Evolutionary conservation across 2,797 vertebrate genomes (phyloP).

Genomic region (Catamblyrhynchus diadema): DNA sequence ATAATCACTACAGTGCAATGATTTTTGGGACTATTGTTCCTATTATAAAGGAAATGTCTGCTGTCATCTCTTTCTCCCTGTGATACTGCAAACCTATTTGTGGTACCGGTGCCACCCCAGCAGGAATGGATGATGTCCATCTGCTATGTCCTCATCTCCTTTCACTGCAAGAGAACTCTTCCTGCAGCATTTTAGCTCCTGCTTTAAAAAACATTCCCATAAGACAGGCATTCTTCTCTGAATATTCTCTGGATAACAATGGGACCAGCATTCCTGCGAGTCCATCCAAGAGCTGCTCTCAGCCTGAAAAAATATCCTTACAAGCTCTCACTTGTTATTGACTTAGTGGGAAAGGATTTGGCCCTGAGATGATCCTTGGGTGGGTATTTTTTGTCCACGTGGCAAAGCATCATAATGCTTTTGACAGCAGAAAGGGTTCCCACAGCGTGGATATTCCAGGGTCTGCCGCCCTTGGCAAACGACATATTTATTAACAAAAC

Average conservation of each 20-base stretch:
- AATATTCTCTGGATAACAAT: not conserved
- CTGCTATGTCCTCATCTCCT: not conserved
- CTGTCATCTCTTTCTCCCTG: not conserved
- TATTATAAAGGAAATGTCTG: not conserved
- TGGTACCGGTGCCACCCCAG: not conserved
- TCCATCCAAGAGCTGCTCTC: not conserved
- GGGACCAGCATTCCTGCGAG: not conserved
- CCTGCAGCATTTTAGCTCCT: not conserved
- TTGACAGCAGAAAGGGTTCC: not conserved
- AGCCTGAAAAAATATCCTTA: not conserved
- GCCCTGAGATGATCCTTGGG: not conserved
- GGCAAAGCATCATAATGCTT: not conserved
- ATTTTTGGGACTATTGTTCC: not conserved
- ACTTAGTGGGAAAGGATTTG: not conserved
- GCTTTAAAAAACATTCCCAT: not conserved
- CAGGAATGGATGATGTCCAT: not conserved
- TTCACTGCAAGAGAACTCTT: not conserved
- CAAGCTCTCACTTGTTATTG: not conserved
- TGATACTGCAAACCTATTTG: not conserved
- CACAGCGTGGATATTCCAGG: not conserved
- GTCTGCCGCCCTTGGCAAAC: not conserved
- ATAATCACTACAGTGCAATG: not conserved
- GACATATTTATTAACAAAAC: slow-evolving; percentile 27
- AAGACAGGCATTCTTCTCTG: not conserved
- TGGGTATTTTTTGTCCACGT: not conserved